Base-by-base conservation (phyloP, 2,113 vertebrate genomes). In the Chlorodrepanis virens region DNA sequence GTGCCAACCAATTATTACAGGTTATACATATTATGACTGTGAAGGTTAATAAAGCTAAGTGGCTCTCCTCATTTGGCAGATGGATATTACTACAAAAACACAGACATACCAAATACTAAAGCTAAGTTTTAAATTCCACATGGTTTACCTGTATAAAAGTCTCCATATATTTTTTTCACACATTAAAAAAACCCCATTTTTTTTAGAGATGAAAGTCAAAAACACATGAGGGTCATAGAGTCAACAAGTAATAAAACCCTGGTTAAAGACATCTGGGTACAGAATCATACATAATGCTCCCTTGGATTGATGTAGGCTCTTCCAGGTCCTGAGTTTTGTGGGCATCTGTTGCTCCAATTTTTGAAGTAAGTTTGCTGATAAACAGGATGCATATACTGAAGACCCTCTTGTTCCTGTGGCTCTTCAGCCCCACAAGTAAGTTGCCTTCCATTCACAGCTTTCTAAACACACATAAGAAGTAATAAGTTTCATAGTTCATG, bases 271-370 rank as follows among this genome's bases (percentile, higher is more conserved):
- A 84, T 54, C 40, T 37, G 19, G 47, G 37, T 75, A 83, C 6
- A 60, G 16, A 93, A 68, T 98, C 93, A 98, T 89, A 98, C 98
- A 42, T 98, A 98, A 90, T 98, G 98, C 54, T 98, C 98, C 77
- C 87, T 94, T 5, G 98, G 96, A 87, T 98, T 97, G 93, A 98
- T 93, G 83, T 96, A 98, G 91, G 96, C 79, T 91, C 95, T 94
- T 83, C 96, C 94, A 23, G 93, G 37, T 85, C 79, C 69, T 13
- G 82, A 64, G 57, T 72, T 90, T 8, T 87, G 94, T 3, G 64
- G 67, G 52, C 90, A 90, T 84, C 91, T 74, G 70, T 94, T 90
- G 92, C 92, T 98, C 96, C 90, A 92, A 28, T 97, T 97, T 93
- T 96, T 96, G 89, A 78, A 95, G 83, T 92, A 77, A 33, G 92